phyloP scores from a whole-genome alignment of 2,113 vertebrate genomes.

The Collichthys lucidus region DNA sequence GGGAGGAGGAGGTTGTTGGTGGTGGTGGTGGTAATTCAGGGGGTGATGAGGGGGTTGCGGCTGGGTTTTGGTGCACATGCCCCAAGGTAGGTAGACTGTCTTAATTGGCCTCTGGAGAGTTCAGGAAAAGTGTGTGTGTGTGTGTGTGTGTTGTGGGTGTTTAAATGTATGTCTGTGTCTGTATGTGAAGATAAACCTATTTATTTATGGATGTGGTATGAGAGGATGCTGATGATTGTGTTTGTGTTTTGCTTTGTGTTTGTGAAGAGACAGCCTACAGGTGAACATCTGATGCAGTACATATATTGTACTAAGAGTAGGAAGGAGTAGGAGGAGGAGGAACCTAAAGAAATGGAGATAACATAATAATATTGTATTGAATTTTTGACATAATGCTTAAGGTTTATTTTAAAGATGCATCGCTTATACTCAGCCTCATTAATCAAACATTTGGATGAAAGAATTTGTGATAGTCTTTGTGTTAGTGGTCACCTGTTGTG shows the following conservation, averaged over 20 bases:
- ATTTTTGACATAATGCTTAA: background rate
- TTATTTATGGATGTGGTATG: conserved; percentile 25
- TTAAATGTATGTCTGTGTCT: conserved; percentile 30
- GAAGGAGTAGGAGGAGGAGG: too few relatives aligned
- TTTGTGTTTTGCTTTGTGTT: background rate
- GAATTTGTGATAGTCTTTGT: too few relatives aligned
- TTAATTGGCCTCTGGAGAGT: conserved; percentile 84
- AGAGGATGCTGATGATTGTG: conserved; percentile 24
- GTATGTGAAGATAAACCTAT: conserved; percentile 30
- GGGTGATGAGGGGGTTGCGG: conserved; percentile 31
- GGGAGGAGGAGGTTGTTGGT: conserved; percentile 23
- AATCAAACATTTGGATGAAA: background rate
- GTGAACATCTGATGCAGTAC: conserved; percentile 9
- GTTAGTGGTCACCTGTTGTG: background rate
- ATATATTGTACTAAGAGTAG: too few relatives aligned
- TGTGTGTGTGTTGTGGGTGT: conserved; percentile 46
- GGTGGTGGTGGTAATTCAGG: conserved; percentile 38
- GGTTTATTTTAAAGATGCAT: background rate
- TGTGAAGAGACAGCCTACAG: background rate
- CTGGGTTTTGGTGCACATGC: conserved; percentile 50
- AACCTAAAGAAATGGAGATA: background rate
- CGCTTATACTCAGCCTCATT: background rate
- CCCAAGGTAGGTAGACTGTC: conserved; percentile 78
- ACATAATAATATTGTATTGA: background rate
- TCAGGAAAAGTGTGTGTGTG: conserved; percentile 41